Evolutionary conservation across 2,888 invertebrate genomes (phyloP).

Genomic region (Hyppa rectilinea): DNA sequence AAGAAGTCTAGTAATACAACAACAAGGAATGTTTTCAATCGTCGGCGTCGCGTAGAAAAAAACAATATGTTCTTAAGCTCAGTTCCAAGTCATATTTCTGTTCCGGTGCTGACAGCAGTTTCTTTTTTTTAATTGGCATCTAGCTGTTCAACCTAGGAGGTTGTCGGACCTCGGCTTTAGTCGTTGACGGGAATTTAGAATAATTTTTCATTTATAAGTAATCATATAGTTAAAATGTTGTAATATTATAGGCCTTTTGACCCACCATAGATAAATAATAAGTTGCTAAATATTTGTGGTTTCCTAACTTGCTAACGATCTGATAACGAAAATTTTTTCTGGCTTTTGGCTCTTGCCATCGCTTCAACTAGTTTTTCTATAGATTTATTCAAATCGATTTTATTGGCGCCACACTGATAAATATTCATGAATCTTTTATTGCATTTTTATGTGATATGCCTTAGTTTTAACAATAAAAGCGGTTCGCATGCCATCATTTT

Average conservation of each 20-base stretch:
- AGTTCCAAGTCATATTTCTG: background rate
- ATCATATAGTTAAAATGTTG: background rate
- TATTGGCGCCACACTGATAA: conserved; percentile 23
- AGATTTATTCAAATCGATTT: background rate
- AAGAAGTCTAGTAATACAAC: background rate
- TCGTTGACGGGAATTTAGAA: background rate
- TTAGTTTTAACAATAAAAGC: conserved; percentile 36
- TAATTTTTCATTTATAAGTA: background rate
- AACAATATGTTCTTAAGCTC: background rate
- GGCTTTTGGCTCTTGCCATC: conserved; percentile 6
- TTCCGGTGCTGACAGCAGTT: background rate
- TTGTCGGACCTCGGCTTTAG: too few species aligned
- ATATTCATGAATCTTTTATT: conserved; percentile 42
- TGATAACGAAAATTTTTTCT: conserved; percentile 18
- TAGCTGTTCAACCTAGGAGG: too few species aligned
- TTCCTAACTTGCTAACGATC: conserved; percentile 23
- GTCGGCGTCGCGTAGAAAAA: background rate
- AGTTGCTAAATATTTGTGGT: conserved; percentile 1
- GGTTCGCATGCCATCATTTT: conserved; percentile 7
- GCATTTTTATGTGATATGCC: conserved; percentile 11
- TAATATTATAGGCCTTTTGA: conserved; percentile 16
- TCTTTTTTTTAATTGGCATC: too few species aligned
- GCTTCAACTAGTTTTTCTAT: background rate
- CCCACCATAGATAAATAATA: conserved; percentile 18
- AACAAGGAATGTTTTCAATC: background rate